Conservation (phyloP, 2,113 vertebrate species). For the Leptosomus discolor region DNA sequence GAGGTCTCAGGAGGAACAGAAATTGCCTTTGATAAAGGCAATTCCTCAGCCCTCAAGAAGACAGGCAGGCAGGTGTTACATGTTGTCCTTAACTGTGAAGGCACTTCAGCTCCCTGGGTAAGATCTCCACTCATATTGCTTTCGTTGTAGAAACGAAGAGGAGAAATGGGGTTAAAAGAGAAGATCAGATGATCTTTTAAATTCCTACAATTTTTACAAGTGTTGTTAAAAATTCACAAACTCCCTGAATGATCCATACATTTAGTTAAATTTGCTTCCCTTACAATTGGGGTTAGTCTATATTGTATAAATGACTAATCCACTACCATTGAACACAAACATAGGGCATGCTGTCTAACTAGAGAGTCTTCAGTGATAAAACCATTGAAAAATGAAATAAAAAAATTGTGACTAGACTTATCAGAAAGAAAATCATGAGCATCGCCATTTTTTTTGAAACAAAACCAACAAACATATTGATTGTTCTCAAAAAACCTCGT, state of each 20-base stretch:
- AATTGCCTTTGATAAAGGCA: neutral
- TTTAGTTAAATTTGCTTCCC: conserved; percentile 43
- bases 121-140: neutral
- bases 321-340: neutral
- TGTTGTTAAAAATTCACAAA: neutral
- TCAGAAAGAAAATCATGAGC: neutral
- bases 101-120: neutral
- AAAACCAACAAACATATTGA: neutral
- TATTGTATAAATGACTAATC: conserved; percentile 29
- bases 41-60: neutral
- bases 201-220: conserved; percentile 7
- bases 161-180: neutral
- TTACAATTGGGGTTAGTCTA: neutral
- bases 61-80: neutral
- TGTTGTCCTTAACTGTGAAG: neutral
- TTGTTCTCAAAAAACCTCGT: neutral
- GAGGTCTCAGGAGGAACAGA: neutral
- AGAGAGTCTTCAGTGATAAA: neutral
- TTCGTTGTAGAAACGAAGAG: neutral
- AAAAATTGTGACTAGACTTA: neutral
- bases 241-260: neutral
- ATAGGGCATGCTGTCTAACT: neutral
- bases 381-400: neutral
- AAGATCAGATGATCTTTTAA: neutral
- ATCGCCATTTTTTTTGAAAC: neutral